Conservation (phyloP, 2,888 invertebrate genomes). For the Trilocha varians region DNA sequence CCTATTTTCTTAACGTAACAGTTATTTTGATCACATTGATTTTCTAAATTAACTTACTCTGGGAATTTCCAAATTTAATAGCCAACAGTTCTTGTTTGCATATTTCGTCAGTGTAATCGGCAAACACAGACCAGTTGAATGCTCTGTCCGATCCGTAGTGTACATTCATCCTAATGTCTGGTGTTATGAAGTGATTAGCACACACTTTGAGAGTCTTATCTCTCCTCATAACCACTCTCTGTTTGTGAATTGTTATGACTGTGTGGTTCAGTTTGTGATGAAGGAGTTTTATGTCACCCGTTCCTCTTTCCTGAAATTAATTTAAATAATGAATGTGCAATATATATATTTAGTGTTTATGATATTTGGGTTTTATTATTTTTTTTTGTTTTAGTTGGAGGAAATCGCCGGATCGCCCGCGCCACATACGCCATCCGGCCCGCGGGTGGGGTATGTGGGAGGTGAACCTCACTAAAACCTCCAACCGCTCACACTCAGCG, state of each 20-base stretch:
- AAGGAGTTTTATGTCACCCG: constrained; percentile 86
- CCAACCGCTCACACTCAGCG: no score
- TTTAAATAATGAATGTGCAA: no score
- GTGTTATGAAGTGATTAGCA: constrained; percentile 88
- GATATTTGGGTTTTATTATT: no score
- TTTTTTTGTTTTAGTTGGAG: no score
- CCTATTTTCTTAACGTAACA: no score
- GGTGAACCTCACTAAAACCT: no score
- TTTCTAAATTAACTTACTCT: constrained; percentile 76
- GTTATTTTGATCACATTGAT: background rate
- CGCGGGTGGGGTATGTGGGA: no score
- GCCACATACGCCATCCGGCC: no score
- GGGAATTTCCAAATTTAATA: constrained; percentile 85
- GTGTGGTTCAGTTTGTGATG: constrained; percentile 79
- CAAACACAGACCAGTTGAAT: constrained; percentile 86
- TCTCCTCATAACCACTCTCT: constrained; percentile 85
- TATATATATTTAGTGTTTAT: no score
- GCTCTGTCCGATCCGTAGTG: no score
- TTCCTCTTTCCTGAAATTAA: constrained; percentile 79
- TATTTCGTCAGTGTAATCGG: constrained; percentile 87
- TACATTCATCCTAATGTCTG: constrained; percentile 85
- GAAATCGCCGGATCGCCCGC: no score
- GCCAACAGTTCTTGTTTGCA: constrained; percentile 85
- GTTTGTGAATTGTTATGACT: no score
- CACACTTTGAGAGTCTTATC: constrained; percentile 90